A percentile compares a stretch with the other conserved stretches of the same genome.
phyloP scores from a whole-genome alignment of 1,140 invertebrate species.

The Lepidostoma basale region DNA sequence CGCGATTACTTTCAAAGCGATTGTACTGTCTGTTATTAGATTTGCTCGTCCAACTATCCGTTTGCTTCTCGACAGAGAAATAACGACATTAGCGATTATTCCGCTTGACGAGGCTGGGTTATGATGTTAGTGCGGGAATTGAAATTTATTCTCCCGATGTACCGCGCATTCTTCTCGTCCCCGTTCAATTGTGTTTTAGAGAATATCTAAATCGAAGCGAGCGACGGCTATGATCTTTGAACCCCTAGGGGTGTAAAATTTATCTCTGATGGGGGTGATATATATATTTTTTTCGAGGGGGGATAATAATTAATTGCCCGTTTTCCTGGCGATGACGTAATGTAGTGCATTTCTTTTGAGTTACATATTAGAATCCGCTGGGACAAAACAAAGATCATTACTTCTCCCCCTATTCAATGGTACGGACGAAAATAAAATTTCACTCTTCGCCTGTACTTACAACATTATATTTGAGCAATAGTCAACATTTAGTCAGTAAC shows the following conservation, averaged over 20 bases:
- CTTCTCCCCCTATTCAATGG: background rate
- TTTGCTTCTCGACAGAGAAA: no score
- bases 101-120: no score
- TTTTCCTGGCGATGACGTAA: conserved; percentile 35
- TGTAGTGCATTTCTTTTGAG: conserved; percentile 10
- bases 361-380: background rate
- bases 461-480: no score
- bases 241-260: conserved; percentile 24
- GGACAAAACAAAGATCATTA: background rate
- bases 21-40: no score
- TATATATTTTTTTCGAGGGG: conserved; percentile 15
- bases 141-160: no score
- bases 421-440: background rate
- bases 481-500: no score
- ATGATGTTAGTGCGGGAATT: no score
- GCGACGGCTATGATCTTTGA: conserved; percentile 24
- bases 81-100: no score
- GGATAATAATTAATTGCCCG: conserved; percentile 35
- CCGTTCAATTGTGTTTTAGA: conserved; percentile 22
- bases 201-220: conserved; percentile 25
- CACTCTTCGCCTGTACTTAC: no score
- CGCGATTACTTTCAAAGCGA: no score
- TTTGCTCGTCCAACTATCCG: no score
- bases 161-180: no score
- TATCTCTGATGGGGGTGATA: conserved; percentile 23